Evolutionary conservation across 2,888 invertebrate genomes (phyloP), one percentile per base, ranked within the genome.

Genomic region (Gisinianus flammeolus): DNA sequence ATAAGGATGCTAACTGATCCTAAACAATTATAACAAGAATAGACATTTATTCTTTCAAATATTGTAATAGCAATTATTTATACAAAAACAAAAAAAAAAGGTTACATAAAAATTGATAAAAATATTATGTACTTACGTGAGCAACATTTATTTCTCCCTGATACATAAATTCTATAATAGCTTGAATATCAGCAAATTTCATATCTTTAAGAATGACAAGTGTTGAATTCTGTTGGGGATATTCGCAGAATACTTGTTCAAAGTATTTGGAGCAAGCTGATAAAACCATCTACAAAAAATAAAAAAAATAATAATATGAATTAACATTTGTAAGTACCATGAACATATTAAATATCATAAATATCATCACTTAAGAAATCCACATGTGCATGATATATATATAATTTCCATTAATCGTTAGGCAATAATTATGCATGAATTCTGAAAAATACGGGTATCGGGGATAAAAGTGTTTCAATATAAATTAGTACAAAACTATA

Each of bases 81-180:
- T 24, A 58, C 58, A 12, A n/a, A 58, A n/a, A 22, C 10, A 6
- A 6, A 22, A n/a, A 56, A 58, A 8, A n/a, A 58, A 52, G 12
- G 28, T 54, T 28, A 8, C 3, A 26, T 5, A 58, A 30, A 31
- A 16, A 56, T 22, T 6, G 31, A 26, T 24, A 68, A 68, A 31
- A 66, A 44, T 67, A 10, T 70, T 67, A 30, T 28, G 67, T 67
- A 91, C 93, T 92, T 87, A 95, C 95, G 89, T 95, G 95, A 86
- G 95, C 94, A 79, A 96, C 95, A 88, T 95, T 95, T 87, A 96
- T 96, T 89, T 96, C 96, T 82, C 96, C 96, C 86, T 94, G 94
- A 88, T 96, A 96, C 96, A 96, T 96, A 87, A 96, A 96, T 87
- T 95, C 94, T 76, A 96, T 93, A 83, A 96, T 90, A 81, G 95